Base-by-base conservation (phyloP, 2,113 vertebrate species). In the Monopterus albus region DNA sequence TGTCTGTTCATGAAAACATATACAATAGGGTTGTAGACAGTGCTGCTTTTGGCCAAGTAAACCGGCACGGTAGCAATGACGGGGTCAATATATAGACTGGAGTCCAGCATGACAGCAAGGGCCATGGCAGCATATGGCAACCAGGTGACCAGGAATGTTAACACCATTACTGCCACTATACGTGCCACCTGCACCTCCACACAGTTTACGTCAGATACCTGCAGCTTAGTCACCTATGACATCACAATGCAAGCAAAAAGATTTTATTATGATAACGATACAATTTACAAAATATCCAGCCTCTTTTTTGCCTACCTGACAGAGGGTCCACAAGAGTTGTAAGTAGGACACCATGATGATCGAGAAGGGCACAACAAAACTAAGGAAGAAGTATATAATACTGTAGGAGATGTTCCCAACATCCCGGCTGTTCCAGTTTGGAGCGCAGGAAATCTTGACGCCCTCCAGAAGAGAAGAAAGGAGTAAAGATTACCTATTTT, bases 1-100 rank as follows among this genome's bases (percentile, higher is more conserved):
- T 91, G 92, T 83, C 87, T 85, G 78, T 93, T 92, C 88, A 91
- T 94, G 79, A 92, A 93, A 57, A 94, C 88, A 18, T 79, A 90
- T 40, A 93, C 90, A 65, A 92, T 83, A 57, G 89, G 90, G 74
- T 86, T 93, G 75, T 84, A 92, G 43, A 91, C 70, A 1, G 86
- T 91, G 84, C 84, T 94, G 79, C 79, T 89, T 85, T 92, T 93
- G 62, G 91, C 82, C 59, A 91, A 63, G 50, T 91, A 80, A 60
- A 89, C 77, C 2, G 85, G 91, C 20, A 77, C 66, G 26, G 89
- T 90, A 15, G 90, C 69, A n/a, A 88, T 82, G 21, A 90, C 6
- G 6, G 89, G 91, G 81, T 92, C 66, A 25, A 91, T 77, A 21
- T 92, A 42, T 14, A 92, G 72, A 45, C 78, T 82, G 21, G 91